These are phyloP conservation scores for Brachylomia viminalis DNA, from an alignment of 2,888 invertebrate species.

Conservation along the genomic window DNA sequence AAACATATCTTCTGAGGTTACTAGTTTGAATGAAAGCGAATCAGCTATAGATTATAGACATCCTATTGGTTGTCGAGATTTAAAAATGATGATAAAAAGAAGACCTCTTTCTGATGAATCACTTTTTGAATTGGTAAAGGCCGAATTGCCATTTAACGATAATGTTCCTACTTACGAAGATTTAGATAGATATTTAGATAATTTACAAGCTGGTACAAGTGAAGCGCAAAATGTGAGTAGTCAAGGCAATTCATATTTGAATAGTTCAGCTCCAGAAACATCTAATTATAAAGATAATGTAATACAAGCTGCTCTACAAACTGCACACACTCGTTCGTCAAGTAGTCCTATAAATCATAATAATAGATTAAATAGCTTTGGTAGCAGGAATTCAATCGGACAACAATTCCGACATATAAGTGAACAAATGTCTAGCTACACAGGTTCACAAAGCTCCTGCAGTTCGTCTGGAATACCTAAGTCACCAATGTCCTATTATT, in stretches of 20 bases:
- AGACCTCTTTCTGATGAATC: conserved; percentile 94
- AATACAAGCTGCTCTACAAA: conserved; percentile 70
- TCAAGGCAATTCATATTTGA: conserved; percentile 69
- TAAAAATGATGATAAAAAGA: conserved; percentile 92
- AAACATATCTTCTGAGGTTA: conserved; percentile 84
- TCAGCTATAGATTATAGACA: conserved; percentile 90
- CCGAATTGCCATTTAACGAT: conserved; percentile 88
- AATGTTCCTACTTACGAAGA: conserved; percentile 90
- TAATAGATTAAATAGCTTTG: conserved; percentile 67
- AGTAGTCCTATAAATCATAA: conserved; percentile 82
- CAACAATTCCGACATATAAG: conserved; percentile 73
- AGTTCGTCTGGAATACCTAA: conserved; percentile 80
- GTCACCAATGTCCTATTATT: conserved; percentile 88
- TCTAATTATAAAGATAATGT: conserved; percentile 76
- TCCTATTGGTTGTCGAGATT: conserved; percentile 85
- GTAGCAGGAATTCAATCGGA: conserved; percentile 69
- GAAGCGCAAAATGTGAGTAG: conserved; percentile 61
- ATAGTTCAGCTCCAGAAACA: conserved; percentile 69
- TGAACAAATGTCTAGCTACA: conserved; percentile 79
- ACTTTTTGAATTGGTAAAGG: conserved; percentile 92
- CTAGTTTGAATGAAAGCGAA: conserved; percentile 85
- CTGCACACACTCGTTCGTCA: conserved; percentile 78
- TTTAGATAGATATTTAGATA: conserved; percentile 92
- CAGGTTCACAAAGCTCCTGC: conserved; percentile 83
- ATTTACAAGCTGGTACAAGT: conserved; percentile 89